A percentile compares a stretch with the other conserved stretches of the same genome.
phyloP scores from a whole-genome alignment of 2,113 vertebrate genomes.

The Mionectes macconnelli region DNA sequence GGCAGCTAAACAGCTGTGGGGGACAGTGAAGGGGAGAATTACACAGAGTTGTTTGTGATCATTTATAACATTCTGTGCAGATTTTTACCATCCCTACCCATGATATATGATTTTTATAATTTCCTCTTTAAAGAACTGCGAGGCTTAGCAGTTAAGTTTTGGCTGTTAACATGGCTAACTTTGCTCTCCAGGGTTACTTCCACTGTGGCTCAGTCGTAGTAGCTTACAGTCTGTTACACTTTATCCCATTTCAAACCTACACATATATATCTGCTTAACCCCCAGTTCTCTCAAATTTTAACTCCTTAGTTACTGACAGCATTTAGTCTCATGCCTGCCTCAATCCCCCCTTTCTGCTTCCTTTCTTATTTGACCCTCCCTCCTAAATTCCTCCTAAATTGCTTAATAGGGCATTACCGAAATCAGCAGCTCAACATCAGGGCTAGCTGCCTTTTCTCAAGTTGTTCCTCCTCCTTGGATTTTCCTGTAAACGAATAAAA shows the following conservation, averaged over 20 bases:
- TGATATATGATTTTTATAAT: not conserved
- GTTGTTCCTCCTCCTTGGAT: not conserved
- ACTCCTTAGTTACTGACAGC: not conserved
- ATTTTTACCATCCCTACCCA: not conserved
- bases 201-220: not conserved
- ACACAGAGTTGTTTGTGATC: not conserved
- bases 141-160: not conserved
- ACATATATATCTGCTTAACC: not conserved
- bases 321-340: not conserved
- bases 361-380: not conserved
- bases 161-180: not conserved
- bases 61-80: not conserved
- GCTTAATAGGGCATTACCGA: not conserved
- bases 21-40: not conserved
- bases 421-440: not conserved
- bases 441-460: conserved; percentile 3
- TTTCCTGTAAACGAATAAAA: conserved; percentile 20
- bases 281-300: not conserved
- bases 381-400: conserved; percentile 1
- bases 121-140: not conserved
- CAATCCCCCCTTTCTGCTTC: not conserved
- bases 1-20: conserved; percentile 58
- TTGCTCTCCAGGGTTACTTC: not conserved
- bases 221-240: not conserved
- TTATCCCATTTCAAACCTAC: conserved; percentile 10